Base-by-base conservation (phyloP, 2,888 invertebrate species). In the Rotaria sp. region DNA sequence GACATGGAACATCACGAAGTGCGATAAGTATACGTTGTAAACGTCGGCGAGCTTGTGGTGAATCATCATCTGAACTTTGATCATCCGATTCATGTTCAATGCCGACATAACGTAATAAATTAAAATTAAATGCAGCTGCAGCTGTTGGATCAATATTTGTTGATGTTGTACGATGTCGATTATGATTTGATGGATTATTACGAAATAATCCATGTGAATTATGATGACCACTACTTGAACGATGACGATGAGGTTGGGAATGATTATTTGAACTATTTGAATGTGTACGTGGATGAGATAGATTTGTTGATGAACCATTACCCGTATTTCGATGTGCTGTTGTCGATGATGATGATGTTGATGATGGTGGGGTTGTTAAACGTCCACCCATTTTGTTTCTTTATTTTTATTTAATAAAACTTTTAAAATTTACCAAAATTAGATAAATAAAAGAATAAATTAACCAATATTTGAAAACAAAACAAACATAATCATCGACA, bases 1-100 rank as follows among this genome's bases (percentile, higher is more conserved):
- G 97, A 93, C 98, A 99, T 93, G 97, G 97, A 92, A 98, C 95
- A 92, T 97, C 80, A 41, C 35, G 80, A 45, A 80, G 45, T n/a
- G 80, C 80, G n/a, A 80, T 45, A 11, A 80, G 15, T n/a, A 80
- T 26, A 80, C 45, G 80, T n/a, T 80, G 80, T 13, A 80, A 45
- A n/a, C 80, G 41, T n/a, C 80, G 41, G 26, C 45, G 24, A 24
- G 80, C 80, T 45, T 45, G 41, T 45, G 80, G 80, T 26, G 80
- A 80, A 21, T 80, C 80, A 24, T 80, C 80, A 45, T 80, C 80
- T 41, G 80, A 80, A 80, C 80, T 80, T 45, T 18, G 67, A 30
- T 67, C 80, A n/a, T 80, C 80, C 5, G 80, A 80, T 3, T 80
- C 80, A n/a, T 45, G 80, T 45, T 41, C 45, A 45, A 45, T 45